Evolutionary conservation across 1,140 invertebrate genomes (phyloP), one percentile per base, ranked within the genome.

Genomic region (Lamellibrachia luymesi): DNA sequence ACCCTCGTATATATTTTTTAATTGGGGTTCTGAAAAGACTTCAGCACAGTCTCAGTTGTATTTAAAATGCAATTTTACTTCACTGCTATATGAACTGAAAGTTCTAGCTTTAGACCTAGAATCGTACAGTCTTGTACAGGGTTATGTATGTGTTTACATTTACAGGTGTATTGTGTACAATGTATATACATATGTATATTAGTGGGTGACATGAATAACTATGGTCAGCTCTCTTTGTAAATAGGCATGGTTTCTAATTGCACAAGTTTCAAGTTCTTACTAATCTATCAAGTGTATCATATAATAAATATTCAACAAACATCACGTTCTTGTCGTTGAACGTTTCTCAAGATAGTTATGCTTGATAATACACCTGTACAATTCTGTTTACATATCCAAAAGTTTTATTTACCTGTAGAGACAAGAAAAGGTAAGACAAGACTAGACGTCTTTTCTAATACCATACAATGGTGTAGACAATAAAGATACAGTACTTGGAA

Each of bases 141-240:
- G 64, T 80, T 2, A 22, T 80, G 64, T 80, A 80, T 80, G 64
- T 80, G 64, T 80, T 80, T 80, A 80, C 64, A 80, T 80, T 80
- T 80, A 80, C 13, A 80, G 2, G 13, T 80, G 64, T 80, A 80
- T 80, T 80, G 64, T 80, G 64, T 80, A 80, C 64, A 22, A 80
- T 80, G 64, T 80, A 80, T 80, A 80, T 80, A 80, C 64, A 80
- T 80, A 80, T 80, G 64, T 80, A 80, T 80, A 17, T 80, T 80
- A 80, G 64, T 17, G 64, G 64, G 64, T 2, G 64, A 80, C 64
- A 80, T 80, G 4, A 80, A 80, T 80, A 80, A 80, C 25, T 22
- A 22, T 22, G 25, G 8, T 80, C 64, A 22, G 64, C 64, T 80
- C 64, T 56, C 17, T 80, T 22, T 80, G 64, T 80, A 80, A 80